Percentiles rank a stretch among this genome's conserved stretches.
phyloP scores from a whole-genome alignment of 2,888 invertebrate species.

The Eupithecia insigniata region DNA sequence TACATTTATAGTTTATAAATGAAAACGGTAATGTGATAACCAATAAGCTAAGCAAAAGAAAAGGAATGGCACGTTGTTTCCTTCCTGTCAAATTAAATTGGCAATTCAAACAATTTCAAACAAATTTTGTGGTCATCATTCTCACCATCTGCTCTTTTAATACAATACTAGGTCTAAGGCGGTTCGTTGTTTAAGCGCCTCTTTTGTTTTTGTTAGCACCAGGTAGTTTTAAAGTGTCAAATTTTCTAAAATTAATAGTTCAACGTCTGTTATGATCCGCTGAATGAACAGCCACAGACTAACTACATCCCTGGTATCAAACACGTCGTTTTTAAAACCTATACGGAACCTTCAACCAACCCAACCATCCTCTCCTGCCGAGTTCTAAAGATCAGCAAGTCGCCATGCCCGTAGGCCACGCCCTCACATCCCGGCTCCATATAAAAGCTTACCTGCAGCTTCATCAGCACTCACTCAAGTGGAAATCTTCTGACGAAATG shows the following conservation, averaged over 20 bases:
- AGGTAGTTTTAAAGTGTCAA: neutral
- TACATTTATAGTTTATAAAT: too few species aligned
- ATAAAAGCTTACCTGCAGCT: constrained; percentile 69
- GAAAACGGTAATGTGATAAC: too few species aligned
- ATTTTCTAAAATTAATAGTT: neutral
- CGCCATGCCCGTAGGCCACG: constrained; percentile 64
- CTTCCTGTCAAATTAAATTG: too few species aligned
- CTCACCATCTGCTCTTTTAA: neutral
- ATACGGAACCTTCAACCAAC: constrained; percentile 33
- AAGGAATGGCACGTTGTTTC: too few species aligned
- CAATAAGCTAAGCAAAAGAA: too few species aligned
- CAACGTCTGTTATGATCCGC: neutral
- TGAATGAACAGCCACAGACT: too few species aligned
- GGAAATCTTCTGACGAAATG: constrained; percentile 73
- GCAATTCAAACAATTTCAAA: neutral
- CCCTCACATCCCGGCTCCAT: constrained; percentile 68
- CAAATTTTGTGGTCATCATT: neutral
- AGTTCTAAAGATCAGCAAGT: constrained; percentile 73
- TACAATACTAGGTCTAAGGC: neutral
- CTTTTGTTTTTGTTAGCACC: neutral
- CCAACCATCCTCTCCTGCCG: constrained; percentile 36
- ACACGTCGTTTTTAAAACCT: neutral
- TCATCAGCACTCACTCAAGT: constrained; percentile 70
- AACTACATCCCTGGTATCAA: neutral
- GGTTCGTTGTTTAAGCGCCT: neutral